Percentiles rank a stretch among this genome's conserved stretches.
Conservation (phyloP, 2,113 vertebrate genomes). For the Corythaeola cristata region DNA sequence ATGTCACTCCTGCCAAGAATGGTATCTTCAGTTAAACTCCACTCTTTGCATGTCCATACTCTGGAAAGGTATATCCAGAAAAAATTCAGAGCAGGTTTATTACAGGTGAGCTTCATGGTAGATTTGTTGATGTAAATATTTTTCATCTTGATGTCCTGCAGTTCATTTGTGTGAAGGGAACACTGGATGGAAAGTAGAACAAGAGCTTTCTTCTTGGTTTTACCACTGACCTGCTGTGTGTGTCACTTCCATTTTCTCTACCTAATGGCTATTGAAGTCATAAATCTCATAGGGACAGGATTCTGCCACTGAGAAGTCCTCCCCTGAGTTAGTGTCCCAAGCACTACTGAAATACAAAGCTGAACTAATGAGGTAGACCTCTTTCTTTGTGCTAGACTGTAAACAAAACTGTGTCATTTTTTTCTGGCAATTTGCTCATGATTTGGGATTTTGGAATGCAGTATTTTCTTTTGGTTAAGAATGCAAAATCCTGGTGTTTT, state of each 20-base stretch:
- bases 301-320: not conserved
- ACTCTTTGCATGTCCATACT: not conserved
- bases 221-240: not conserved
- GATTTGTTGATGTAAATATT: not conserved
- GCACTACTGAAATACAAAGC: not conserved
- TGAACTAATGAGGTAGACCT: not conserved
- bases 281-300: not conserved
- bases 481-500: not conserved
- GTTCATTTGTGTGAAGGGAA: not conserved
- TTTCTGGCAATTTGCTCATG: not conserved
- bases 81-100: not conserved
- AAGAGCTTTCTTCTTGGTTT: not conserved
- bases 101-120: not conserved
- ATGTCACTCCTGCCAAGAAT: not conserved
- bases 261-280: not conserved
- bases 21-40: not conserved
- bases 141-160: not conserved
- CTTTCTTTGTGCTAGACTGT: not conserved
- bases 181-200: not conserved
- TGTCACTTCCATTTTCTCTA: not conserved
- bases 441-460: not conserved
- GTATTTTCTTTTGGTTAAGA: not conserved
- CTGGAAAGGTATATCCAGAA: not conserved
- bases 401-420: not conserved
- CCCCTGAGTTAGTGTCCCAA: not conserved